A percentile compares a stretch with the other conserved stretches of the same genome.
These are phyloP conservation scores for Orchestes rusci DNA, from an alignment of 2,888 invertebrate genomes.

Conservation along the genomic window DNA sequence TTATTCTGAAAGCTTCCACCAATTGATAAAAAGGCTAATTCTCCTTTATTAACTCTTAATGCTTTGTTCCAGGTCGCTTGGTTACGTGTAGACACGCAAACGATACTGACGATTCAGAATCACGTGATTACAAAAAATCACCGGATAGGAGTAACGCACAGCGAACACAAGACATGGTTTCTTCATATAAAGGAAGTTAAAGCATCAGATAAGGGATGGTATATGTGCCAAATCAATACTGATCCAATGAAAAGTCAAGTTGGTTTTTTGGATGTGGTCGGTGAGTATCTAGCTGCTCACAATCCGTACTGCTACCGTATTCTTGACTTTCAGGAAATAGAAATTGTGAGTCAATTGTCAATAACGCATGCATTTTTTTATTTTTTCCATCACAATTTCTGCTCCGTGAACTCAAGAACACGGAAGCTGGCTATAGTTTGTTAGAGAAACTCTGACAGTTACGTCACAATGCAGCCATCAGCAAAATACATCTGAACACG, in stretches of 20 bases:
- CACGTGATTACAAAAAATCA: slow-evolving; percentile 87
- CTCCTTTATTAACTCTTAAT: slow-evolving; percentile 5
- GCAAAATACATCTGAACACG: too few relatives aligned
- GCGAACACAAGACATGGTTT: slow-evolving; percentile 81
- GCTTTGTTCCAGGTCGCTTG: slow-evolving; percentile 68
- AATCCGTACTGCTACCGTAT: too few relatives aligned
- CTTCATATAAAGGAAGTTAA: slow-evolving; percentile 77
- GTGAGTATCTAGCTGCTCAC: slow-evolving; percentile 42
- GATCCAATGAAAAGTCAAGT: slow-evolving; percentile 78
- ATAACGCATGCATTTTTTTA: too few relatives aligned
- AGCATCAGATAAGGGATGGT: slow-evolving; percentile 81
- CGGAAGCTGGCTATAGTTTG: too few relatives aligned
- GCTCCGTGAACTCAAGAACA: too few relatives aligned
- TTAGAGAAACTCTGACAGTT: too few relatives aligned
- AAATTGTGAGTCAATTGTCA: too few relatives aligned
- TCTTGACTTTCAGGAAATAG: too few relatives aligned
- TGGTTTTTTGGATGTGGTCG: slow-evolving; percentile 60
- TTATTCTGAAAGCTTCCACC: too few relatives aligned
- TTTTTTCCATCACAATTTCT: too few relatives aligned
- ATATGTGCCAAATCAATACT: slow-evolving; percentile 91
- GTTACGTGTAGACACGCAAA: slow-evolving; percentile 85
- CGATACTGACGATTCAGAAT: slow-evolving; percentile 81
- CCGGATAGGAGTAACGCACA: slow-evolving; percentile 76
- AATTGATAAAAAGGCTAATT: slow-evolving; percentile 19
- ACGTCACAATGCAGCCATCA: too few relatives aligned